Conservation (phyloP, 1,140 invertebrate genomes). For the Galendromus occidentalis region DNA sequence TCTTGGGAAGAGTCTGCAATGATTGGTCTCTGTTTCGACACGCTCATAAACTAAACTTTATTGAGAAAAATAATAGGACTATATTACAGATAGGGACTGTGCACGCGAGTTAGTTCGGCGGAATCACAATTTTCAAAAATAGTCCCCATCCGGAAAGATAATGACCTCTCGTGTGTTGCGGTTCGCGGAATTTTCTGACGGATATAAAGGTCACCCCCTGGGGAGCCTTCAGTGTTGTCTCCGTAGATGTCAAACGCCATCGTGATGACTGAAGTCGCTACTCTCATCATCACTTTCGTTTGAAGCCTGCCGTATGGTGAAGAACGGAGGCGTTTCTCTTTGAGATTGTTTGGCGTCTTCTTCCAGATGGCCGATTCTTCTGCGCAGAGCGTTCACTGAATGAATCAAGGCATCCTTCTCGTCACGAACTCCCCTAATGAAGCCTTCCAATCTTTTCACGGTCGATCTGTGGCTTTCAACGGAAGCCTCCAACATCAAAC, state of each 20-base stretch:
- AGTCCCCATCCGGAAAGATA: no score
- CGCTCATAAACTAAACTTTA: no score
- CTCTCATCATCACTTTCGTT: neutral
- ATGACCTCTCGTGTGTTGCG: no score
- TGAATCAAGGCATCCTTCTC: conserved; percentile 19
- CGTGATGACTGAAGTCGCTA: neutral
- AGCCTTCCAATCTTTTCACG: conserved; percentile 16
- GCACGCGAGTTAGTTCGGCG: no score
- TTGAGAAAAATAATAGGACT: no score
- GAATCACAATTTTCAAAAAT: no score
- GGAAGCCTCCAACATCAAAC: conserved; percentile 14
- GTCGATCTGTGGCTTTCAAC: conserved; percentile 16
- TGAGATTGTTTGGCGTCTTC: conserved; percentile 7
- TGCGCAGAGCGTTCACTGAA: conserved; percentile 15
- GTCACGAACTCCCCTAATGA: conserved; percentile 16
- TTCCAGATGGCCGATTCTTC: conserved; percentile 2
- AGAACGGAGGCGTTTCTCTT: neutral
- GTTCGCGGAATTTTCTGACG: no score
- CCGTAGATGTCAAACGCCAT: neutral
- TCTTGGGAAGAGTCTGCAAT: no score
- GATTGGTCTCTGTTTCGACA: no score
- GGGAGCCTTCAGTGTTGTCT: no score
- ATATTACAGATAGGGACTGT: no score
- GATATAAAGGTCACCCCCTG: no score
- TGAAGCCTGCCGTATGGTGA: neutral